Evolutionary conservation across 2,797 vertebrate species (phyloP).

Genomic region (Strix occidentalis): DNA sequence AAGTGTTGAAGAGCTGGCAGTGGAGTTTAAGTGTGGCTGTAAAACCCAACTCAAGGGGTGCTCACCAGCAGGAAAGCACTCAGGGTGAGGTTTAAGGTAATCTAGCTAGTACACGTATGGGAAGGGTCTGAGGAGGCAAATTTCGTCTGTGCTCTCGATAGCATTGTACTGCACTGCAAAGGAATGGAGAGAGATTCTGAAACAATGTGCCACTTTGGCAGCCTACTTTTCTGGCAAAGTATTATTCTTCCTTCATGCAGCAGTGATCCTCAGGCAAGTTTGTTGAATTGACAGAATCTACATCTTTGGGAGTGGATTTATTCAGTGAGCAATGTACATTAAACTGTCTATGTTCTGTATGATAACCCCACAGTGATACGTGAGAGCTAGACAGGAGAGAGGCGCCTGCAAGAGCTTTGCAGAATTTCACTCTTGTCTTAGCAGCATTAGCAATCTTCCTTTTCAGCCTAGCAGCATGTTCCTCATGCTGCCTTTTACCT

Average conservation of each 20-base stretch:
- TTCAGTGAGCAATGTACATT: not conserved
- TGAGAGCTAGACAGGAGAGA: not conserved
- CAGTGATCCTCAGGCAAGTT: not conserved
- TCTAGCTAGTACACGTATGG: not conserved
- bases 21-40: not conserved
- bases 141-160: not conserved
- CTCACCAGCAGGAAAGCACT: not conserved
- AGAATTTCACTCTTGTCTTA: not conserved
- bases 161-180: fast-evolving
- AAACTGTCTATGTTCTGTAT: not conserved
- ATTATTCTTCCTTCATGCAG: not conserved
- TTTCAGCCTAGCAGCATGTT: not conserved
- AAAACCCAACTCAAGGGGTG: not conserved
- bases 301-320: not conserved
- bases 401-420: not conserved
- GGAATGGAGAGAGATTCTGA: not conserved
- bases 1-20: not conserved
- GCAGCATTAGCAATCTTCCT: not conserved
- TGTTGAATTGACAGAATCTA: not conserved
- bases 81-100: not conserved
- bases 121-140: not conserved
- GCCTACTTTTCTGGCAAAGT: not conserved
- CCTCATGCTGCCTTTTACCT: not conserved
- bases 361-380: not conserved
- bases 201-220: not conserved